These are phyloP conservation scores for Neosilurus mollespiculum DNA, from an alignment of 2,797 vertebrate genomes.

Conservation along the genomic window DNA sequence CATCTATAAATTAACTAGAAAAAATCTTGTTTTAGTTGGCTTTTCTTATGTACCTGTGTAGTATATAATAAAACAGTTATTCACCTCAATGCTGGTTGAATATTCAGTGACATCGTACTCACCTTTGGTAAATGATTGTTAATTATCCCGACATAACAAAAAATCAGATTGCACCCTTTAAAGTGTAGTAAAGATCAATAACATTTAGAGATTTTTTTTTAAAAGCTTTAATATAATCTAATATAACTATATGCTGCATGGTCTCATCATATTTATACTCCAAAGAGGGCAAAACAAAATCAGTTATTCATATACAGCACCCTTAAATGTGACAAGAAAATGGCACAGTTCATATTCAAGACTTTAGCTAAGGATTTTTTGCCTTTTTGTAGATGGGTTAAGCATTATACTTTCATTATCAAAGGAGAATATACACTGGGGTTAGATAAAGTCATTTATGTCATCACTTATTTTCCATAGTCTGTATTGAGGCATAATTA, in stretches of 20 bases:
- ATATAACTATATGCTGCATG: background rate
- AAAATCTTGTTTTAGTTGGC: too few relatives aligned
- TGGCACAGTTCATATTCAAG: background rate
- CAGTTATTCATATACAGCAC: background rate
- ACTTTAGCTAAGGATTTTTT: background rate
- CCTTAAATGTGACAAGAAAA: background rate
- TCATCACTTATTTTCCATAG: background rate
- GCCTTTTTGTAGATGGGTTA: background rate
- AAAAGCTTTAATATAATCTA: background rate
- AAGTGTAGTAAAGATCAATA: background rate
- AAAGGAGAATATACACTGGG: background rate
- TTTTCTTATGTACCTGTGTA: too few relatives aligned
- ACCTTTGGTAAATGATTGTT: too few relatives aligned
- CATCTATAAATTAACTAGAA: too few relatives aligned
- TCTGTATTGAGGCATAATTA: conserved; percentile 23
- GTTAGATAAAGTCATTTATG: background rate
- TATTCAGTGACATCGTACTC: too few relatives aligned
- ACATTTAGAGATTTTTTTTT: background rate
- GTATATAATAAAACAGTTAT: too few relatives aligned
- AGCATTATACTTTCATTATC: background rate
- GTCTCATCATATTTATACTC: background rate
- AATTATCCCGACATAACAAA: too few relatives aligned
- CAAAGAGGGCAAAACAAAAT: background rate
- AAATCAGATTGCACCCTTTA: too few relatives aligned
- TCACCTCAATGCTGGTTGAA: too few relatives aligned